Evolutionary conservation across 1,140 invertebrate genomes (phyloP), one percentile per base, ranked within the genome.

Genomic region (Calosoma granatense): DNA sequence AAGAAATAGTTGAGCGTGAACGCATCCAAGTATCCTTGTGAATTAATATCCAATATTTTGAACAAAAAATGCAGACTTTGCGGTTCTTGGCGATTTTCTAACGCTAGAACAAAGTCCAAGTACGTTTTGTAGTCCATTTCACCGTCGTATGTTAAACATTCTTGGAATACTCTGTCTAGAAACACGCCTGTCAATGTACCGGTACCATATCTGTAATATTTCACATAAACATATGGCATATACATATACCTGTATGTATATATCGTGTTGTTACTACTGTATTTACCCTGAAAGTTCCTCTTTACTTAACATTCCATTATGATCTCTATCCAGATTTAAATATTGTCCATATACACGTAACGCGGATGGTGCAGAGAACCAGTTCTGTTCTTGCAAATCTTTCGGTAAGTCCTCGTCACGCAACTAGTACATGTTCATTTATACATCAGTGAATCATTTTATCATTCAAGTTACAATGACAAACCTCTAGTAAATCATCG

Each of bases 111-210:
- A 74, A 98, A 90, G 69, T 98, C 93, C 17, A 98, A 72, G 73
- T 95, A 98, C 0, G 92, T 94, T 75, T 97, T 97, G 71, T 97
- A 98, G 72, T 98, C 95, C 86, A 98, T 97, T 80, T 98, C 93
- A 4, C 91, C 93, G 65, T 93, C 87, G 69, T 94, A 97, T 0
- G 94, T 98, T 0, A 95, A 78, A 65, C 90, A 95, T 67, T 96
- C 93, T 74, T 97, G 91, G 74, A 97, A 98, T 0, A 97, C 88
- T 51, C 93, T 79, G 62, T 94, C 90, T 11, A 98, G 78, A 73
- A 98, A 98, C 1, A 90, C 86, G 53, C 85, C 80, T 0, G 94
- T 97, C n/a, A 97, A 70, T 0, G 91, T 94, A 9, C 91, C 91
- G 4, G 88, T 92, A 0, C 91, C 92, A 72, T 91, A 94, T n/a